Percentiles rank a stretch among this genome's conserved stretches.
These are phyloP conservation scores for Festucalex cinctus DNA, from an alignment of 2,113 vertebrate species.

Conservation along the genomic window DNA sequence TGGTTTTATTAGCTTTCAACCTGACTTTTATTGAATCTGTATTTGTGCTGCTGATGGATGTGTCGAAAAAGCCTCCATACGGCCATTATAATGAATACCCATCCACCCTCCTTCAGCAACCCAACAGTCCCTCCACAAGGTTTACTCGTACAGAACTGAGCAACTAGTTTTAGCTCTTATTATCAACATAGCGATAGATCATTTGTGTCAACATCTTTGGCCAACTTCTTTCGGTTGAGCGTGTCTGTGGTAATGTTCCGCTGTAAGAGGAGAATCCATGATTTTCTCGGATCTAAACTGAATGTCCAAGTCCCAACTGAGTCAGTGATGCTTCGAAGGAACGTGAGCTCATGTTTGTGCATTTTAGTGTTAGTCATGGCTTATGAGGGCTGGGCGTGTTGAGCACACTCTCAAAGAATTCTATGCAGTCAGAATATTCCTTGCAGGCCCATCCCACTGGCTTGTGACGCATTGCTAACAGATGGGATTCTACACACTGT, in stretches of 20 bases:
- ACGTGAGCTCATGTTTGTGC: constrained; percentile 28
- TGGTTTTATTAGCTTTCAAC: constrained; percentile 41
- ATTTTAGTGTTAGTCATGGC: constrained; percentile 28
- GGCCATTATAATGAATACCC: constrained; percentile 38
- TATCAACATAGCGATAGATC: constrained; percentile 62
- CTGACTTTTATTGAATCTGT: constrained; percentile 37
- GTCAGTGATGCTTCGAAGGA: constrained; percentile 34
- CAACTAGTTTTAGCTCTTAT: constrained; percentile 57
- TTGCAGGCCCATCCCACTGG: constrained; percentile 16
- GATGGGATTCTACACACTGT: constrained; percentile 16
- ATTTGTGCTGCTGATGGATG: constrained; percentile 22
- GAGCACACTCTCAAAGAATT: constrained; percentile 22
- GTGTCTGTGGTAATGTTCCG: constrained; percentile 19
- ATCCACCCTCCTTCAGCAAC: neutral
- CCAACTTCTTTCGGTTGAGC: constrained; percentile 44
- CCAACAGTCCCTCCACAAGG: constrained; percentile 1
- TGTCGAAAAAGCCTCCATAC: constrained; percentile 19
- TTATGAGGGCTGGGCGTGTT: constrained; percentile 49
- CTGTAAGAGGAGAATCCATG: constrained; percentile 2
- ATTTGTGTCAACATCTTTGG: constrained; percentile 56
- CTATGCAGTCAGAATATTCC: constrained; percentile 17
- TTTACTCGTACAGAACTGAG: constrained; percentile 54
- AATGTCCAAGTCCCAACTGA: constrained; percentile 32
- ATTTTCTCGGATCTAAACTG: constrained; percentile 26
- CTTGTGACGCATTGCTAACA: constrained; percentile 18